Evolutionary conservation across 1,140 invertebrate species (phyloP).

Genomic region (Acromyrmex heyeri): DNA sequence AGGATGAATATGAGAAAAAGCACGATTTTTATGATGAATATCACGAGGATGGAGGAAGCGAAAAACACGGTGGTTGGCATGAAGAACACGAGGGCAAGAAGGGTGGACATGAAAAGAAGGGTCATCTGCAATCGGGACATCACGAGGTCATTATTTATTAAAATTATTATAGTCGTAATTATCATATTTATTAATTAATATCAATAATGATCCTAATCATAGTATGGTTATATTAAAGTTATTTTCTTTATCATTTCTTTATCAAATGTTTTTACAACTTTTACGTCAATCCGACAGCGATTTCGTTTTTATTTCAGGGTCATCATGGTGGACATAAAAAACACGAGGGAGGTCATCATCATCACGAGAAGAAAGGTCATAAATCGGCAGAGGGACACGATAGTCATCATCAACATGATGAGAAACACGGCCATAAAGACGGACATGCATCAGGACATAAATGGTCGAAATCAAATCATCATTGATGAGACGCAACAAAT

Average conservation of each 20-base stretch:
- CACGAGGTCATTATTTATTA: slow-evolving; percentile 80
- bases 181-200: too few relatives aligned
- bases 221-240: not conserved
- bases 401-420: slow-evolving; percentile 85
- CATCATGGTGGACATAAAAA: slow-evolving; percentile 88
- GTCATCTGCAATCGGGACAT: slow-evolving; percentile 85
- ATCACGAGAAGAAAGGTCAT: slow-evolving; percentile 87
- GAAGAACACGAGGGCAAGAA: slow-evolving; percentile 87
- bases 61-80: slow-evolving; percentile 89
- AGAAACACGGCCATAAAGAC: slow-evolving; percentile 84
- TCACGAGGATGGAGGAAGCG: slow-evolving; percentile 89
- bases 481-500: slow-evolving; percentile 6
- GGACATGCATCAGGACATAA: slow-evolving; percentile 86
- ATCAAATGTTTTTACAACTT: not conserved
- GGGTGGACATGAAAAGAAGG: slow-evolving; percentile 85
- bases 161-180: not conserved
- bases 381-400: slow-evolving; percentile 86
- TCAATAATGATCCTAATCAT: too few relatives aligned
- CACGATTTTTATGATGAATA: slow-evolving; percentile 91
- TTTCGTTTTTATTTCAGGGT: slow-evolving; percentile 71
- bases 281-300: not conserved
- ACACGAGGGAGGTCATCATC: slow-evolving; percentile 87
- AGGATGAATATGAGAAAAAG: slow-evolving; percentile 91
- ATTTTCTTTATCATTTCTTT: not conserved
- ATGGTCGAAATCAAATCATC: slow-evolving; percentile 85